These are phyloP conservation scores for Urocyon cinereoargenteus DNA, from an alignment of 2,797 vertebrate genomes.

Conservation along the genomic window DNA sequence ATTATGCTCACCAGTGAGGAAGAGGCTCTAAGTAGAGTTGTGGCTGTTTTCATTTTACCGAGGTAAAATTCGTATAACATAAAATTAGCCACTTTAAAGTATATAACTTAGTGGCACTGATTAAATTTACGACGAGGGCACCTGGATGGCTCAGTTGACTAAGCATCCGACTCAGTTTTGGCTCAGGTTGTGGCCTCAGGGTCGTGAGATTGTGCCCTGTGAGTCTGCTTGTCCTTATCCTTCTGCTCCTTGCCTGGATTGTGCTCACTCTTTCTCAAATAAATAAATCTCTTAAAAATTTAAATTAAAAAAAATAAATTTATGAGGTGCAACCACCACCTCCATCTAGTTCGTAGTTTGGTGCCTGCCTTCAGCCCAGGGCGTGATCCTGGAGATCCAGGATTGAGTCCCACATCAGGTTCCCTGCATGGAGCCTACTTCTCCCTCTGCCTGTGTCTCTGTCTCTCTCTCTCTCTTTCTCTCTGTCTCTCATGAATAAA, in stretches of 20 bases:
- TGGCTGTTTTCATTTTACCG: not conserved
- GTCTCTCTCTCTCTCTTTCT: too few species aligned
- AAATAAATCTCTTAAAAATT: not conserved
- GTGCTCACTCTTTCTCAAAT: not conserved
- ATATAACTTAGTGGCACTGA: not conserved
- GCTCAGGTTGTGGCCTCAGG: too few species aligned
- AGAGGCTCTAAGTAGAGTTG: not conserved
- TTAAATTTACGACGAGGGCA: not conserved
- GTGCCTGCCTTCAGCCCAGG: too few species aligned
- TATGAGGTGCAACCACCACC: not conserved
- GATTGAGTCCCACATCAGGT: too few species aligned
- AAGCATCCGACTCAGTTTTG: not conserved
- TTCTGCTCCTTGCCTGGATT: not conserved
- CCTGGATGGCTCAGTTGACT: not conserved
- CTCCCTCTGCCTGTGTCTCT: too few species aligned
- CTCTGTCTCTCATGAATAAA: too few species aligned
- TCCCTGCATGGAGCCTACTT: too few species aligned
- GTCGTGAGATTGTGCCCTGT: not conserved
- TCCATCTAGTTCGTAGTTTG: not conserved
- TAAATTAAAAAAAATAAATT: not conserved
- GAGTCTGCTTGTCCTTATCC: not conserved
- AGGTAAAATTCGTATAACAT: not conserved
- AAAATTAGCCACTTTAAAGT: not conserved
- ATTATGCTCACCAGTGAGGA: not conserved
- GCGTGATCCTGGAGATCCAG: too few species aligned